A percentile compares a stretch with the other conserved stretches of the same genome.
These are phyloP conservation scores for Erebia ligea DNA, from an alignment of 2,888 invertebrate species.

Conservation along the genomic window DNA sequence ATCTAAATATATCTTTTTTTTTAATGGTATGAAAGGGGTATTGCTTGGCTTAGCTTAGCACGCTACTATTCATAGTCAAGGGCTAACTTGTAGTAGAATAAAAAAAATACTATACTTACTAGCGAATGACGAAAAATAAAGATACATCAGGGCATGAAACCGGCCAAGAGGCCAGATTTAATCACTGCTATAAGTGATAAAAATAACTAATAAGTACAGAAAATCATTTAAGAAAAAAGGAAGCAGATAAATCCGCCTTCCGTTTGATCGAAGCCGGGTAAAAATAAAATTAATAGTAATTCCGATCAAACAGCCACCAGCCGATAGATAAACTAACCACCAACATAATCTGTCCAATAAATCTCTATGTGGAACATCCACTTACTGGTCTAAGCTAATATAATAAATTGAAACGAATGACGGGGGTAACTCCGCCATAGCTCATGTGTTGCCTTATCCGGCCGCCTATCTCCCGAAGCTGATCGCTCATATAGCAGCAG, in stretches of 20 bases:
- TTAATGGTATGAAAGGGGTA: too few species aligned
- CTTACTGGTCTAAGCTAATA: slow-evolving; percentile 44
- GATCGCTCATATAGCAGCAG: neutral
- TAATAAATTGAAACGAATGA: slow-evolving; percentile 44
- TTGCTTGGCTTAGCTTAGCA: too few species aligned
- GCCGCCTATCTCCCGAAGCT: slow-evolving; percentile 41
- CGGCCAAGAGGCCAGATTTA: too few species aligned
- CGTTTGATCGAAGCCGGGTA: neutral
- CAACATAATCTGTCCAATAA: slow-evolving; percentile 40
- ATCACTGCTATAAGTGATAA: too few species aligned
- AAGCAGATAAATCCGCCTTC: neutral
- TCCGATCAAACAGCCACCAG: slow-evolving; percentile 30
- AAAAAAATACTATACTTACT: too few species aligned
- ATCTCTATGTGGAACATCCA: slow-evolving; percentile 42
- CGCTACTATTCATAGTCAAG: too few species aligned
- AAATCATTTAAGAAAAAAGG: neutral
- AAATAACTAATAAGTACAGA: neutral
- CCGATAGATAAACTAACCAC: slow-evolving; percentile 33
- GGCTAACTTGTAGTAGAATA: too few species aligned
- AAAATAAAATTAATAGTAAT: slow-evolving; percentile 13
- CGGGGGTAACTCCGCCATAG: slow-evolving; percentile 41
- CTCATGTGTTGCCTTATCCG: slow-evolving; percentile 42
- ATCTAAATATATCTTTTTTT: too few species aligned
- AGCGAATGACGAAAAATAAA: too few species aligned
- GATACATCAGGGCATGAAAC: too few species aligned